Evolutionary conservation across 92 coral and sea anemone species (phyloP).

Genomic region (Montipora capitata): DNA sequence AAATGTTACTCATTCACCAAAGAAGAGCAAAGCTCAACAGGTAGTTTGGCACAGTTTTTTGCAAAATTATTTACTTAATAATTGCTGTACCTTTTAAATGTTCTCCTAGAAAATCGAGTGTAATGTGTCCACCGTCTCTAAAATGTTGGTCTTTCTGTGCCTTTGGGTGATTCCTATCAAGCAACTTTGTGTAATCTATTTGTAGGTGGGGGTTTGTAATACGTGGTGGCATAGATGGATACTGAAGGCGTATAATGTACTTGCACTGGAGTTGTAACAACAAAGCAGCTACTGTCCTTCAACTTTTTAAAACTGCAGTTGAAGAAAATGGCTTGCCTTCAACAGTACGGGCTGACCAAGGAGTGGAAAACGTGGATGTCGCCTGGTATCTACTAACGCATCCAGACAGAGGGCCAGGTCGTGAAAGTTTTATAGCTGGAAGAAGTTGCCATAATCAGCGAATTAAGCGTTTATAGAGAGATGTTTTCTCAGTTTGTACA

Average conservation of each 20-base stretch:
- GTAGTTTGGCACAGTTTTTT: constrained; percentile 1
- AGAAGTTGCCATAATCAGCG: constrained; percentile 70
- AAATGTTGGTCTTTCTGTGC: not conserved
- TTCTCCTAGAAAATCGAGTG: not conserved
- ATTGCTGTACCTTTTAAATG: too few species aligned
- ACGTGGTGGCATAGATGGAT: constrained; percentile 78
- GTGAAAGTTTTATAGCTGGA: constrained; percentile 71
- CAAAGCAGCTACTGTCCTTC: constrained; percentile 75
- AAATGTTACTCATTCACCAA: constrained; percentile 20
- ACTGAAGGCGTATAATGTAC: constrained; percentile 65
- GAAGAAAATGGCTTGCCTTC: constrained; percentile 74
- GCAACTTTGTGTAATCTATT: not conserved
- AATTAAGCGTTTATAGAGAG: constrained; percentile 77
- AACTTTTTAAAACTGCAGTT: constrained; percentile 68
- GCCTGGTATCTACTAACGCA: constrained; percentile 64
- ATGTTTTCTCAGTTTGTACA: constrained; percentile 65
- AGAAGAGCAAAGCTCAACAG: constrained; percentile 32
- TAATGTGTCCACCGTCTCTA: not conserved
- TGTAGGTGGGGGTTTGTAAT: constrained; percentile 78
- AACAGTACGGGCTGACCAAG: constrained; percentile 74
- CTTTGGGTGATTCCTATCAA: not conserved
- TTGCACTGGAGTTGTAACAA: constrained; percentile 71
- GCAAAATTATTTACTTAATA: too few species aligned
- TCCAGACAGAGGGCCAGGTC: constrained; percentile 71
- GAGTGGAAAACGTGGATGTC: constrained; percentile 76